Evolutionary conservation across 2,113 vertebrate species (phyloP), one percentile per base, ranked within the genome.

Genomic region (Oreamnos americanus): DNA sequence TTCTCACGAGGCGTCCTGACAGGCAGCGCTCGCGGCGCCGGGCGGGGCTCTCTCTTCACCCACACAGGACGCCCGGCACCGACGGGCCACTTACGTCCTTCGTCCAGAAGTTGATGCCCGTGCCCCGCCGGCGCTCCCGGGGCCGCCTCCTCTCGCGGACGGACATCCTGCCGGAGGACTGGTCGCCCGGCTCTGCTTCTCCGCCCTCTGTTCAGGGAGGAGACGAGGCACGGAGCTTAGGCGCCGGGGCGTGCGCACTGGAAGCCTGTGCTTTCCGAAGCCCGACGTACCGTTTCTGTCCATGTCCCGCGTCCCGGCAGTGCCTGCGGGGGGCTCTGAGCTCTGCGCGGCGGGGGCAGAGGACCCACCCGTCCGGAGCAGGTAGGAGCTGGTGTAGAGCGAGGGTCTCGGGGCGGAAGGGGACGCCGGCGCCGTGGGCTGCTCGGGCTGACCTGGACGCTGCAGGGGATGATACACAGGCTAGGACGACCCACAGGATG

Each of bases 251-350:
- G 4, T 6, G 21, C 2, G 1, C 14, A 3, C 19, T 4, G 15
- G 30, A 28, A 6, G 15, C 3, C n/a, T 6, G 13, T 2, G 11
- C 17, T 4, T 53, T 94, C 53, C 25, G 53, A 81, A 47, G 87
- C 55, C 30, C 15, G 58, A 98, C 98, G 0, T 97, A 99, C 99
- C 99, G 62, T 98, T 99, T 83, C 94, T 99, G 81, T 99, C 99
- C 98, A 98, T 99, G 49, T 98, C 98, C 57, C 97, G 98, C 49
- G 96, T 74, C 53, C 97, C 71, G 64, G 95, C 60, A 71, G 98
- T 47, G 82, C 98, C 98, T 98, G 97, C 98, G 87, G 98, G 98
- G 26, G 98, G 98, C 96, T 96, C 94, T 58, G 98, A 96, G 96
- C 98, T 99, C 97, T 98, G 93, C 1, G 98, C 93, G 78, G 98